Evolutionary conservation across 2,888 invertebrate genomes (phyloP).

Genomic region (Fragum whitleyi): DNA sequence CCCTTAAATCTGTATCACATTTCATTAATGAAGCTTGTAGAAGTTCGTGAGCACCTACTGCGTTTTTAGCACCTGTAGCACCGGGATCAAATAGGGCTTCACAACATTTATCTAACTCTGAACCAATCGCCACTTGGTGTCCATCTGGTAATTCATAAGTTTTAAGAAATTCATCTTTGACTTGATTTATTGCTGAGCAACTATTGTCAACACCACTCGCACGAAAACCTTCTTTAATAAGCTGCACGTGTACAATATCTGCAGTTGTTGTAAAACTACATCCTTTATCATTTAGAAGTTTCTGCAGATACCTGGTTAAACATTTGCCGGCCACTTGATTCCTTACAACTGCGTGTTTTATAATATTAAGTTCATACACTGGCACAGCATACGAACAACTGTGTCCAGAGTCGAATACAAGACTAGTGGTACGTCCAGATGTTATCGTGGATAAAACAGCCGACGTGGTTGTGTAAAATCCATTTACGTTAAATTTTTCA

Average conservation of each 20-base stretch:
- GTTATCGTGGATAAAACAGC: not conserved
- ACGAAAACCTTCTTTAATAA: not conserved
- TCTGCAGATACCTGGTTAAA: not conserved
- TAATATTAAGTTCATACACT: not conserved
- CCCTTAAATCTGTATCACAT: conserved; percentile 80
- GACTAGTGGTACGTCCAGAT: not conserved
- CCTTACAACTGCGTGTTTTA: not conserved
- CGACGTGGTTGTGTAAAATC: not conserved
- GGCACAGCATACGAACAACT: not conserved
- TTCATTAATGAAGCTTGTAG: conserved; percentile 79
- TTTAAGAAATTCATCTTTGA: conserved; percentile 6
- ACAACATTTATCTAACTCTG: conserved; percentile 76
- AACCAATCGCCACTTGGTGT: conserved; percentile 79
- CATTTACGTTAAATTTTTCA: not conserved
- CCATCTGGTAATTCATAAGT: conserved; percentile 76
- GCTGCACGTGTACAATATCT: not conserved
- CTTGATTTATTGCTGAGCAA: not conserved
- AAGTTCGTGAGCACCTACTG: conserved; percentile 79
- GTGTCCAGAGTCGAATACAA: conserved; percentile 16
- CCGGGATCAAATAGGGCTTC: conserved; percentile 72
- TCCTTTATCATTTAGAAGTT: not conserved
- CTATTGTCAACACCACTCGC: not conserved
- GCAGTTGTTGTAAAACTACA: not conserved
- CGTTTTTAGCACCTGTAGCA: conserved; percentile 69
- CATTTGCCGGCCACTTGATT: not conserved